phyloP scores from a whole-genome alignment of 2,113 vertebrate species.

The Phoenicopterus ruber region DNA sequence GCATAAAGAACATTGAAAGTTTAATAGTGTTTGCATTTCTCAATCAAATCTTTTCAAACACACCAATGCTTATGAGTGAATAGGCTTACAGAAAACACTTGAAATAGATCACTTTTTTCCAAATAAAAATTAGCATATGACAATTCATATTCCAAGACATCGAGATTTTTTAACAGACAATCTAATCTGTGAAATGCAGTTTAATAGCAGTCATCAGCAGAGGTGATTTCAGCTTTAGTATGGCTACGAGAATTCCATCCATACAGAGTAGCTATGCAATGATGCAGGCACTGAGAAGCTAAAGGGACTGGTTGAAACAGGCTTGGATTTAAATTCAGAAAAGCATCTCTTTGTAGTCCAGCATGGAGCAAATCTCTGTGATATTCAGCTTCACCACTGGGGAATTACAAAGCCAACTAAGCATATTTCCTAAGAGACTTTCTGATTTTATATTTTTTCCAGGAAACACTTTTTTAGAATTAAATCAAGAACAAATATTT shows the following conservation, averaged over 20 bases:
- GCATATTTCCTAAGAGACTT: not conserved
- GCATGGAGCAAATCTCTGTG: not conserved
- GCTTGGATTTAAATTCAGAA: not conserved
- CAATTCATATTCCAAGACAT: not conserved
- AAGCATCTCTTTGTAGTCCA: not conserved
- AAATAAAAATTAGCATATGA: not conserved
- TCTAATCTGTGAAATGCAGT: not conserved
- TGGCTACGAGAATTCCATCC: not conserved
- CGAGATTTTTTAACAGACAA: not conserved
- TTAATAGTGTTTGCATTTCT: not conserved
- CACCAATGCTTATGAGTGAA: not conserved
- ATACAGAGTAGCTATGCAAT: not conserved
- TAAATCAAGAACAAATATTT: not conserved
- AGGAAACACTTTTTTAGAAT: not conserved
- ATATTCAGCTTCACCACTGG: not conserved
- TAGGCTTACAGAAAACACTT: not conserved
- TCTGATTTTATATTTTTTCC: not conserved
- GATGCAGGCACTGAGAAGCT: not conserved
- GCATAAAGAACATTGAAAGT: not conserved
- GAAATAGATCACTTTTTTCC: not conserved
- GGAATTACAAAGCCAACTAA: not conserved
- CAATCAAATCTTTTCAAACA: not conserved
- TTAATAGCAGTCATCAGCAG: not conserved
- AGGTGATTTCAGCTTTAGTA: not conserved
- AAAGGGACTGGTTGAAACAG: not conserved